phyloP scores from a whole-genome alignment of 2,888 invertebrate species.

The Melangyna quadrimaculata region DNA sequence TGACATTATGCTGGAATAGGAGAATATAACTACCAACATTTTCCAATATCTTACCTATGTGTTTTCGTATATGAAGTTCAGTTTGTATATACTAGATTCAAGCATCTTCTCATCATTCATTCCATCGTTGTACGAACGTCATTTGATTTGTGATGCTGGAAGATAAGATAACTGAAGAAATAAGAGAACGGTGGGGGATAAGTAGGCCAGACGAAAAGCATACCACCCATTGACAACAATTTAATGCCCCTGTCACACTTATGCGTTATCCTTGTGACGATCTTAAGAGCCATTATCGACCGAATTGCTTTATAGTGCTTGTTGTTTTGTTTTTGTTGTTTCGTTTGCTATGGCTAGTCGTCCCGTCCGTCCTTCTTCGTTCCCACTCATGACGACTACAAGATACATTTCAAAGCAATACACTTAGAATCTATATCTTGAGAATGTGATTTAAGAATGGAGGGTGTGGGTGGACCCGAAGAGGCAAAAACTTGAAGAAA shows the following conservation, averaged over 20 bases:
- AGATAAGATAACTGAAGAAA: not conserved
- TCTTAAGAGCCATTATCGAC: constrained; percentile 64
- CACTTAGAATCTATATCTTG: constrained; percentile 34
- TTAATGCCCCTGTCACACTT: constrained; percentile 69
- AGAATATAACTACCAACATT: not conserved
- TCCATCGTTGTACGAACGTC: constrained; percentile 33
- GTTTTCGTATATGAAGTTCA: constrained; percentile 5
- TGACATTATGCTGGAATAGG: not conserved
- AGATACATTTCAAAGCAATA: constrained; percentile 41
- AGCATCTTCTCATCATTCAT: constrained; percentile 52
- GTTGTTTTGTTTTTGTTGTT: constrained; percentile 30
- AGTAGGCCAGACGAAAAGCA: not conserved
- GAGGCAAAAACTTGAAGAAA: not conserved
- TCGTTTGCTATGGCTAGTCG: not conserved
- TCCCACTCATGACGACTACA: not conserved
- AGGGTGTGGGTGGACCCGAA: not conserved
- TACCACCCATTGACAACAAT: constrained; percentile 53
- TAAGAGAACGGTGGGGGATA: not conserved
- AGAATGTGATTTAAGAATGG: not conserved
- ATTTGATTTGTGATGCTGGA: constrained; percentile 15
- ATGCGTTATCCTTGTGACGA: constrained; percentile 61
- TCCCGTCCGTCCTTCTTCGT: not conserved
- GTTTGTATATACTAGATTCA: constrained; percentile 16
- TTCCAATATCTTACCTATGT: constrained; percentile 13
- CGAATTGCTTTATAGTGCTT: constrained; percentile 60